phyloP scores from a whole-genome alignment of 2,888 invertebrate genomes.

The Pachymerium ferrugineum region DNA sequence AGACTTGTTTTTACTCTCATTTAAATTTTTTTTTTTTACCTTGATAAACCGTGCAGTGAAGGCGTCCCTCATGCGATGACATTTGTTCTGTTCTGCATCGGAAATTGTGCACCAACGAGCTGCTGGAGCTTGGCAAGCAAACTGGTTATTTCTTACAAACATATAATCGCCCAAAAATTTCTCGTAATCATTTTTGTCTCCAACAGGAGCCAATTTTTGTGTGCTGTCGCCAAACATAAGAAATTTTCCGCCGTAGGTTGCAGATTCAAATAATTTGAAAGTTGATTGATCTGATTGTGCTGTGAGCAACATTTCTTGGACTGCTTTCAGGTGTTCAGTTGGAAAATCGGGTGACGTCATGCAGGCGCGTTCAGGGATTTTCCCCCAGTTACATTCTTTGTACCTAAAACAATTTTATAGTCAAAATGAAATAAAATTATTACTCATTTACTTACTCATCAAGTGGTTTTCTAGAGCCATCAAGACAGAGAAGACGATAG shows the following conservation, averaged over 20 bases:
- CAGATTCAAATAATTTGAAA: slow-evolving; percentile 27
- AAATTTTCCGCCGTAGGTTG: not conserved
- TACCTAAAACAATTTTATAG: slow-evolving; percentile 47
- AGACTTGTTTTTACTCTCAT: not conserved
- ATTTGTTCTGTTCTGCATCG: slow-evolving; percentile 65
- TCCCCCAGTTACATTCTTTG: slow-evolving; percentile 75
- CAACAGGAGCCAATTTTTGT: not conserved
- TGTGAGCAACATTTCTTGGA: not conserved
- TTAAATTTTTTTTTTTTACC: slow-evolving; percentile 25
- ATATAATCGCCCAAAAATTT: slow-evolving; percentile 18
- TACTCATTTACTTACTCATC: slow-evolving; percentile 30
- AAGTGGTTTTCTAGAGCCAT: slow-evolving; percentile 64
- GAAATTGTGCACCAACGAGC: slow-evolving; percentile 56
- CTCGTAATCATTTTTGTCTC: slow-evolving; percentile 20
- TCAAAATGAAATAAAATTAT: not conserved
- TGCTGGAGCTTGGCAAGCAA: not conserved
- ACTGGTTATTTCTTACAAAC: not conserved
- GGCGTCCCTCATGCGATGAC: slow-evolving; percentile 64
- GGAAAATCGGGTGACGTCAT: slow-evolving; percentile 57
- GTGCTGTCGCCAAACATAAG: slow-evolving; percentile 14
- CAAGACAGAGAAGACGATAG: slow-evolving; percentile 68
- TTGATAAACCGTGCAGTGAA: slow-evolving; percentile 52
- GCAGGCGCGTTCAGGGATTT: slow-evolving; percentile 72
- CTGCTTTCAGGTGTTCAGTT: not conserved
- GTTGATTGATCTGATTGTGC: not conserved